Base-by-base conservation (phyloP, 2,113 vertebrate species). In the Labeo catla region DNA sequence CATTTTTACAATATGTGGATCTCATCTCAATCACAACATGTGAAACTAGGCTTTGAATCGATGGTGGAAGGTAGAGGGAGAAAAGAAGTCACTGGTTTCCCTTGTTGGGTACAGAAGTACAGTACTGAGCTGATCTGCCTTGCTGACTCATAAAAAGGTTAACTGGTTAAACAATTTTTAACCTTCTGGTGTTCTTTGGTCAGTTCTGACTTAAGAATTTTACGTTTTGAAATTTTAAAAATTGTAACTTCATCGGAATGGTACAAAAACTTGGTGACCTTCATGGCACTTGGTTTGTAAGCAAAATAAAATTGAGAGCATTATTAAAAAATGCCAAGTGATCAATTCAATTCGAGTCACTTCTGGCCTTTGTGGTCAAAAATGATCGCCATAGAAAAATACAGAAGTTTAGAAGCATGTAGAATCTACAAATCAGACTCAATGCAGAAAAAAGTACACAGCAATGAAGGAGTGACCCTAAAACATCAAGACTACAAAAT, bases 1-100 rank as follows among this genome's bases (percentile, higher is more conserved):
- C 59, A 47, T 16, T 65, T 6, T 61, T 45, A 61, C 78, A 81
- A 81, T 63, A 63, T 47, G 8, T 28, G 78, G 36, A 61, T 63
- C 57, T 5, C 39, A 8, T 23, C 21, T 80, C 39, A 47, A 28
- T 47, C 28, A 65, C 12, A 80, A 43, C 11, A 81, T 49, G 59
- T 47, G n/a, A n/a, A 11, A 49, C 43, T 28, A 65, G 61, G 6
- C 13, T 45, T 43, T 80, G 12, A 61, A 80, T 80, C 57, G 63
- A 19, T 16, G 13, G 39, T 23, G 39, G 15, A 81, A 23, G 45
- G 36, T 63, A 45, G 19, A 61, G 19, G n/a, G 10, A 63, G 39
- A 39, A 16, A 79, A 59, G 19, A n/a, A 6, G 23, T 79, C 50
- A 77, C 49, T 34, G 36, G 36, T 70, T 70, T 43, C 65, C 65